Conservation (phyloP, 2,797 vertebrate genomes). For the Mus caroli region DNA sequence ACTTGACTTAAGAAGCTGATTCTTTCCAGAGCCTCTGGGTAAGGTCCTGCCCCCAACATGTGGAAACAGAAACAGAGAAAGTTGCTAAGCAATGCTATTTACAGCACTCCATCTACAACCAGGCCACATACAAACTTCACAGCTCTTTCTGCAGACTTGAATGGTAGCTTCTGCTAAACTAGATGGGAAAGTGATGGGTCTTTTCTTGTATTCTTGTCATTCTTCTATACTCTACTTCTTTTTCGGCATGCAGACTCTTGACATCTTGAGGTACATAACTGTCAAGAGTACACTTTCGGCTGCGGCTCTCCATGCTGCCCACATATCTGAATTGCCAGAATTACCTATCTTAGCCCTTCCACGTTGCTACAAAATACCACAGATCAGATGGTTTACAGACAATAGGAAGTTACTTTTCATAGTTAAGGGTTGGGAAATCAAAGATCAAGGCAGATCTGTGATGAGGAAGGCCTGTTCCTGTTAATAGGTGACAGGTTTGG, state of each 20-base stretch:
- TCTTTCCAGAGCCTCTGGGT: neutral
- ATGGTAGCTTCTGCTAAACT: neutral
- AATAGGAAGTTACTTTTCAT: neutral
- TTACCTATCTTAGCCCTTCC: neutral
- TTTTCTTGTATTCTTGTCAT: neutral
- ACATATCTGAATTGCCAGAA: neutral
- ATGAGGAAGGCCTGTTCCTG: neutral
- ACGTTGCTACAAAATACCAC: neutral
- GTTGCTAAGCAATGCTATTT: neutral
- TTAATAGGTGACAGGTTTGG: neutral
- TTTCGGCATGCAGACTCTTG: neutral
- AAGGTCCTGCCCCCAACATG: neutral
- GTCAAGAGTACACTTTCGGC: neutral
- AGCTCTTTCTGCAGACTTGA: neutral
- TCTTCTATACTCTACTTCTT: neutral
- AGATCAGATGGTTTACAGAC: neutral
- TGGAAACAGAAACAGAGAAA: neutral
- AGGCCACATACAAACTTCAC: neutral
- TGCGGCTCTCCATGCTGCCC: neutral
- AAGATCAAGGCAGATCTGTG: neutral
- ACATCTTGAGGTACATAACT: neutral
- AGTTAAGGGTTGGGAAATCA: neutral
- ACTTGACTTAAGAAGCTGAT: neutral
- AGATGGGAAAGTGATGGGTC: neutral
- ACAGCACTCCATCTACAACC: neutral